Evolutionary conservation across 2,888 invertebrate species (phyloP), one percentile per base, ranked within the genome.

Genomic region (Lysandra bellargus): DNA sequence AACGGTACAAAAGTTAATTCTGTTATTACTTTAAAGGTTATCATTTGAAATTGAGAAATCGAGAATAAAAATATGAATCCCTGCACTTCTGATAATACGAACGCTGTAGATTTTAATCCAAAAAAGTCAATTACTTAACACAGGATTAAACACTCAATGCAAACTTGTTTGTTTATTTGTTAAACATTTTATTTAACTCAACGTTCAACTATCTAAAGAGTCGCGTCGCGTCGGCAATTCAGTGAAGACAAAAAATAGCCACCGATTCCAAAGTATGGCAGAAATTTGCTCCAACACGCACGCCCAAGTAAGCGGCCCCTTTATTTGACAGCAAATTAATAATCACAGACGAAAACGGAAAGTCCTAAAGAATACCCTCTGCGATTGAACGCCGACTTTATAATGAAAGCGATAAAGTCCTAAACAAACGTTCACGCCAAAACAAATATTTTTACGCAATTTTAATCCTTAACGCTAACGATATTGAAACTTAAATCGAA

Each of bases 291-390:
- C 92, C 90, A 91, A 91, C 94, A 93, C 94, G 93, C 93, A 94
- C 94, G 93, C 94, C 93, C 93, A 92, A 92, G 92, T 89, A 91
- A 92, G 93, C 94, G 93, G 94, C 94, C 94, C 93, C 93, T 94
- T 94, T 94, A 94, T 94, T 94, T 94, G 94, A 94, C 94, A 94
- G 94, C 93, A 93, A 94, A 94, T 94, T 94, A 94, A 94, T 94
- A 94, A 93, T 90, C 89, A 86, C 87, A 85, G 85, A 84, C 87
- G 86, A 85, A 86, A 91, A 88, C 87, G 88, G 86, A 93, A 92
- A 89, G 91, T 86, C 91, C 84, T 87, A 93, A 90, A 89, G 85
- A 86, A 84, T 87, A 84, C 83, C 85, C 83, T 83, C 85, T 84
- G 86, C 89, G 86, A 87, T 86, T 86, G 84, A 92, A 92, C 87